Evolutionary conservation across 2,113 vertebrate species (phyloP).

Genomic region (Entomyzon cyanotis): DNA sequence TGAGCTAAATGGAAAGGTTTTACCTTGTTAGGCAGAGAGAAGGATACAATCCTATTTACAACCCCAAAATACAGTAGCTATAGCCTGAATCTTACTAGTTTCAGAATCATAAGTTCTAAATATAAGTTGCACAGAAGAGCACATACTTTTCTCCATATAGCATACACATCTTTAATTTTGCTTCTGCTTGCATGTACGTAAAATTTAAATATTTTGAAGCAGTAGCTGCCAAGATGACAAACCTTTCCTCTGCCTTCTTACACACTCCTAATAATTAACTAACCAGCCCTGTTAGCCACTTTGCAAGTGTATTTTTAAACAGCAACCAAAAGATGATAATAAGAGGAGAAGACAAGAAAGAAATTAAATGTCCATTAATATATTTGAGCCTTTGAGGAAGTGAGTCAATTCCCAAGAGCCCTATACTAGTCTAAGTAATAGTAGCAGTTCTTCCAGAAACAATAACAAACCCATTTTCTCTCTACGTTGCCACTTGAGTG

Average conservation of each 20-base stretch:
- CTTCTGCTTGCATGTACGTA: background rate
- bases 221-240: background rate
- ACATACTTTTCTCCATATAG: background rate
- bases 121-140: background rate
- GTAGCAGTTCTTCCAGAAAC: constrained; percentile 16
- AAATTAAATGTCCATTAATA: constrained; percentile 17
- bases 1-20: background rate
- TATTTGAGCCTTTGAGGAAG: constrained; percentile 5
- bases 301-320: background rate
- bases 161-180: background rate
- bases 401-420: constrained; percentile 25
- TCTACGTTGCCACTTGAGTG: background rate
- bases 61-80: background rate
- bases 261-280: background rate
- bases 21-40: background rate
- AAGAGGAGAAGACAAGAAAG: background rate
- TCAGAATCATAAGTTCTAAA: background rate
- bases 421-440: background rate
- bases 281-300: background rate
- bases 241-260: background rate
- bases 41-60: background rate
- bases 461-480: constrained; percentile 33
- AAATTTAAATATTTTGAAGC: background rate
- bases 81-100: background rate
- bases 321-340: background rate